Evolutionary conservation across 2,888 invertebrate species (phyloP).

Genomic region (Anaspis maculata): DNA sequence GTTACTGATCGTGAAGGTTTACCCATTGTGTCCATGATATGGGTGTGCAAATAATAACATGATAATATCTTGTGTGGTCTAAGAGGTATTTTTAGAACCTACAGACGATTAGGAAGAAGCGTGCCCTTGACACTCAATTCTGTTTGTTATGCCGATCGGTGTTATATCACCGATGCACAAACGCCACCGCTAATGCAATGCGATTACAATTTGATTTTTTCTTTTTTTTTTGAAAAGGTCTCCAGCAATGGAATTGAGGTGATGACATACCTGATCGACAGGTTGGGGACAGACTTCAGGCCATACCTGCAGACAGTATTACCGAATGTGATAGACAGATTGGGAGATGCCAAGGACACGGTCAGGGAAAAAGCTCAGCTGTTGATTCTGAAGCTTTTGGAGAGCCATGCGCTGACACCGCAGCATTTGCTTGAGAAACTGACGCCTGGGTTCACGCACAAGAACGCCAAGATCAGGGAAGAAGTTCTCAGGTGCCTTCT

Average conservation of each 20-base stretch:
- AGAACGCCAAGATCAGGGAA: conserved; percentile 87
- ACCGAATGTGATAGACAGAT: conserved; percentile 75
- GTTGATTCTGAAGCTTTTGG: conserved; percentile 63
- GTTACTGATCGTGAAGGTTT: no score
- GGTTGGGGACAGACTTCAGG: conserved; percentile 80
- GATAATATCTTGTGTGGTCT: no score
- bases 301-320: conserved; percentile 76
- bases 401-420: conserved; percentile 58
- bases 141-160: no score
- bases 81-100: no score
- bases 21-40: no score
- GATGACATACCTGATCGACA: conserved; percentile 74
- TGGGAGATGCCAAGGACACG: conserved; percentile 44
- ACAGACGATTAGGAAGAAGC: no score
- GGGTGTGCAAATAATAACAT: no score
- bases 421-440: conserved; percentile 68
- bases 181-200: no score
- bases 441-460: conserved; percentile 65
- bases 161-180: no score
- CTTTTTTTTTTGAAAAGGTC: conserved; percentile 53
- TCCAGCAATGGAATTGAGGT: conserved; percentile 88
- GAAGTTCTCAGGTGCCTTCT: conserved; percentile 79
- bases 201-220: background rate
- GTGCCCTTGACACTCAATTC: no score
- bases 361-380: conserved; percentile 64